phyloP scores from a whole-genome alignment of 2,113 vertebrate genomes.

The Heterotis niloticus region DNA sequence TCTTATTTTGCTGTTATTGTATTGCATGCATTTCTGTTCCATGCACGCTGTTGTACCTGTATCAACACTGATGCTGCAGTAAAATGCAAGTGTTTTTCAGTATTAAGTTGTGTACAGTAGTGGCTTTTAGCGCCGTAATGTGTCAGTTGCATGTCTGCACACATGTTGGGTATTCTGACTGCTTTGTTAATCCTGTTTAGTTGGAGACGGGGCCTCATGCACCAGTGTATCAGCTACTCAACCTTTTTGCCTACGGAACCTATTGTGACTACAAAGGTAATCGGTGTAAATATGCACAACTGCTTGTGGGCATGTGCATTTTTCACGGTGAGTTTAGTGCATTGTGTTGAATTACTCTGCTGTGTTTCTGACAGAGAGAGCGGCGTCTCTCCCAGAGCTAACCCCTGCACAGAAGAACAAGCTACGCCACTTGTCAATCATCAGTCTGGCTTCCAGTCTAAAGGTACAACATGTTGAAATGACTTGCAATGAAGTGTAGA shows the following conservation, averaged over 20 bases:
- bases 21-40: no score
- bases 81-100: no score
- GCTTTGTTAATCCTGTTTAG: constrained; percentile 49
- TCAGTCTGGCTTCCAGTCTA: constrained; percentile 91
- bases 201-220: constrained; percentile 88
- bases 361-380: constrained; percentile 58
- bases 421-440: constrained; percentile 88
- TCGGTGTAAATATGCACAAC: constrained; percentile 22
- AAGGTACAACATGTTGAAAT: constrained; percentile 68
- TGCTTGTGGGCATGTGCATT: constrained; percentile 39
- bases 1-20: no score
- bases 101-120: no score
- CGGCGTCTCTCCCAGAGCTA: constrained; percentile 79
- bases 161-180: neutral
- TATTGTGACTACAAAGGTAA: constrained; percentile 92
- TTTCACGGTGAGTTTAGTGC: constrained; percentile 31
- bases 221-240: constrained; percentile 85
- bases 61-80: no score
- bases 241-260: constrained; percentile 91
- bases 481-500: neutral
- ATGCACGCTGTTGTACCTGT: no score
- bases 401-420: constrained; percentile 95
- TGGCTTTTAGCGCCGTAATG: neutral
- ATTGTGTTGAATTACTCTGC: constrained; percentile 35
- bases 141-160: neutral